Evolutionary conservation across 2,888 invertebrate genomes (phyloP).

Genomic region (Cheilosia pagana): DNA sequence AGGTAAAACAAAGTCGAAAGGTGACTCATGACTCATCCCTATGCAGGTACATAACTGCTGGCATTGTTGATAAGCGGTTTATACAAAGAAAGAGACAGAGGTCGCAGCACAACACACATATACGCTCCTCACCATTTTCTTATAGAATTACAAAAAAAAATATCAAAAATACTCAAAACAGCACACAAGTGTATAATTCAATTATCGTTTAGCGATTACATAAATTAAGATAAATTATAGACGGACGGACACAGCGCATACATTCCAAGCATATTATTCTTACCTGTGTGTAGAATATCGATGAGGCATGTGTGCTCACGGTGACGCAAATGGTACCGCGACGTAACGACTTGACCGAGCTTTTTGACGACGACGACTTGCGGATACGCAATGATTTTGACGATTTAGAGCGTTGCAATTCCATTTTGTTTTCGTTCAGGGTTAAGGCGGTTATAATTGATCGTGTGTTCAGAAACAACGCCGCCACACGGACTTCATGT

Average conservation of each 20-base stretch:
- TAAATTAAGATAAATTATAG: slow-evolving; percentile 53
- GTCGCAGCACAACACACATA: neutral
- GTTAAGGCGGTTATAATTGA: slow-evolving; percentile 40
- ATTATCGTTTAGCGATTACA: slow-evolving; percentile 55
- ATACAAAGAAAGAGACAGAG: slow-evolving; percentile 50
- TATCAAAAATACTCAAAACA: slow-evolving; percentile 12
- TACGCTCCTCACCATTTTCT: neutral
- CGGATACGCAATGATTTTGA: slow-evolving; percentile 79
- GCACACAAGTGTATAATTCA: slow-evolving; percentile 45
- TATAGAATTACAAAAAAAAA: slow-evolving; percentile 7
- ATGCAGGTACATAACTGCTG: slow-evolving; percentile 31
- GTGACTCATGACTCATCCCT: slow-evolving; percentile 52
- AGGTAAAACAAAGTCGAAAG: neutral
- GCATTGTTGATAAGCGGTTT: slow-evolving; percentile 56
- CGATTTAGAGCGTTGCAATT: slow-evolving; percentile 79
- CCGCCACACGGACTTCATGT: slow-evolving; percentile 38
- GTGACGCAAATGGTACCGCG: slow-evolving; percentile 79
- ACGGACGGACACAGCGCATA: slow-evolving; percentile 4
- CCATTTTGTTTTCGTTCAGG: slow-evolving; percentile 76
- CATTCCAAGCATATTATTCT: slow-evolving; percentile 32
- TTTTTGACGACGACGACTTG: slow-evolving; percentile 79
- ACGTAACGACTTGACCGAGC: slow-evolving; percentile 78
- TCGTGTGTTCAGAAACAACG: slow-evolving; percentile 18
- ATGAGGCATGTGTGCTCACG: slow-evolving; percentile 78
- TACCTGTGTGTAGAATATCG: slow-evolving; percentile 79